Base-by-base conservation (phyloP, 2,888 invertebrate species). In the Platypus cylindrus region DNA sequence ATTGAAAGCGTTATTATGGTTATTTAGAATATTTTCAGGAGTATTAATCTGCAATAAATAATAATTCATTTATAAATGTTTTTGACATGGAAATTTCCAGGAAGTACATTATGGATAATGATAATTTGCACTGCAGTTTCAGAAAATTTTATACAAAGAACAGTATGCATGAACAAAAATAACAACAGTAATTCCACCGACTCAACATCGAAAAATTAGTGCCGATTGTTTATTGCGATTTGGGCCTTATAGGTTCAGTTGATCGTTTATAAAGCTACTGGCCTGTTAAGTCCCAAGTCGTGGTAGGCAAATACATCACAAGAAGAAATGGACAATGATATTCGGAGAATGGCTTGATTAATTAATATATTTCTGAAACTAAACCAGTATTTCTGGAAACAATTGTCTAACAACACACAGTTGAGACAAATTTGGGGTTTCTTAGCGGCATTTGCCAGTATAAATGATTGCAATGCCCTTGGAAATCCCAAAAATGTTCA, bases 251-350 rank as follows among this genome's bases (percentile, higher is more conserved):
- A 70, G 77, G 78, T 71, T 73, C 68, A 68, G 70, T 67, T 68
- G 70, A 71, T 72, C 59, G 59, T 66, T 66, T 58, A 48, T 41
- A 64, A 54, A 64, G 71, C 75, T 79, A 79, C 79, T 80, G 79
- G 79, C 79, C 79, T 80, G 78, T 79, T 79, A 80, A 80, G 79
- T 80, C 79, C 79, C 79, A 78, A 79, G 78, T 70, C 67, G 64
- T 67, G 68, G 62, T 49, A 48, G 53, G 59, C 52, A 41, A 44
- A 37, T 36, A 25, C 45, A 17, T 30, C 31, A 31, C 16, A 14
- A 14, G 9, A 24, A 11, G 12, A 26, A 5, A 27, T 27, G 8
- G 13, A 27, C 12, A 12, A 12, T 5, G 11, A 11, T 5, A 8
- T n/a, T 8, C 23, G 13, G 3, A 12, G 27, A 27, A 4, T n/a